Evolutionary conservation across 2,113 vertebrate genomes (phyloP), one percentile per base, ranked within the genome.

Genomic region (Buteo buteo): DNA sequence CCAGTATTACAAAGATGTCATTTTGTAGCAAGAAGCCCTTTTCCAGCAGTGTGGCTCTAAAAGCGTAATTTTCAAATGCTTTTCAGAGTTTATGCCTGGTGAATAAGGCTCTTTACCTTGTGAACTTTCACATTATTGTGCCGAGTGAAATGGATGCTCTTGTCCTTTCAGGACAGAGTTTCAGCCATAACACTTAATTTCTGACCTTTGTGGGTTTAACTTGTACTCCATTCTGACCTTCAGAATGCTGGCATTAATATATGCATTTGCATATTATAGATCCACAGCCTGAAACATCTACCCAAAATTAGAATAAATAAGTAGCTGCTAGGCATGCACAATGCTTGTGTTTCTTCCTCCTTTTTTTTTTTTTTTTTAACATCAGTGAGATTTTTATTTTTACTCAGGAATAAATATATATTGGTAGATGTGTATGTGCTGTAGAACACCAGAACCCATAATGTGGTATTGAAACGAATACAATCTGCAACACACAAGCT

Each of bases 111-210:
- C 20, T 95, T 95, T 84, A 87, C 69, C 49, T 92, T 87, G 49
- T 79, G 86, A 96, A 94, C 88, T 94, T 96, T 88, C 86, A 89
- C 57, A 69, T 95, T 90, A 92, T n/a, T 91, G 52, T 81, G 58
- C 50, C 6, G 3, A 94, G 59, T 55, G 77, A 96, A 96, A 94
- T 88, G 45, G 69, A 92, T 69, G 52, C 34, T 92, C 32, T 74
- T 94, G 88, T 96, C 88, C 88, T 95, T 95, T 92, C 76, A 86
- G 69, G 84, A 87, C 29, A 81, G 50, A 90, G 57, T 95, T 95
- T 81, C 90, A 95, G 24, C 57, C 69, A 65, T 82, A 90, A 76
- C 61, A 79, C 80, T 96, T 95, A 95, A 92, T 95, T 96, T 96
- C 59, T 84, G 80, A 92, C 80, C 86, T 95, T 95, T 94, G 64